Evolutionary conservation across 2,888 invertebrate species (phyloP), one percentile per base, ranked within the genome.

Genomic region (Sphaeridia pumilis): DNA sequence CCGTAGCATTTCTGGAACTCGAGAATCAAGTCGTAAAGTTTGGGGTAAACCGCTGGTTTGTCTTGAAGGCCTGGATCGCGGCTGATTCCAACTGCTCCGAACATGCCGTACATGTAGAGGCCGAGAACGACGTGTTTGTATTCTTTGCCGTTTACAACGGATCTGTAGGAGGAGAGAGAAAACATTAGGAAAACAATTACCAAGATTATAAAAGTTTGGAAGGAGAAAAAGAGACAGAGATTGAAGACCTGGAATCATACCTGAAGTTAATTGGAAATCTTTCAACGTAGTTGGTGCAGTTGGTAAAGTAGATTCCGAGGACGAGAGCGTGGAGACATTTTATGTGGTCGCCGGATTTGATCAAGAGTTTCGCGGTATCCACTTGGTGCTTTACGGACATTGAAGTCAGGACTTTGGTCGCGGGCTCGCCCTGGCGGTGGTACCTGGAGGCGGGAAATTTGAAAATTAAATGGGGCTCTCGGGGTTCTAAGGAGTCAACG

Each of bases 91-190:
- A 64, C 44, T 17, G 63, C 61, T 43, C 64, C 64, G 45, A 56
- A 64, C 31, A 55, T 38, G n/a, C 64, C 64, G 24, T 60, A 60
- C 4, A 59, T 44, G 49, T 60, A 64, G 24, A 64, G 58, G 7
- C 64, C 64, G 3, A 64, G 46, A 4, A 63, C 60, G 7, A 64
- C 63, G 24, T 64, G 64, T 31, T 63, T 63, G 58, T 60, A 64
- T 44, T 63, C 63, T 43, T 59, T 62, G 7, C 58, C 57, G 5
- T 49, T 46, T 3, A 61, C 58, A 27, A 57, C 55, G 4, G 62
- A 63, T 44, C 63, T 63, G 47, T n/a, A 28, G 25, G 31, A n/a
- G 20, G 10, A 2, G 22, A 21, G 25, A 50, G 35, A 17, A 43
- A n/a, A n/a, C n/a, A n/a, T n/a, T n/a, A n/a, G n/a, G n/a, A 10